Percentiles rank a stretch among this genome's conserved stretches.
Conservation (phyloP, 2,888 invertebrate genomes). For the Athalia cordata region DNA sequence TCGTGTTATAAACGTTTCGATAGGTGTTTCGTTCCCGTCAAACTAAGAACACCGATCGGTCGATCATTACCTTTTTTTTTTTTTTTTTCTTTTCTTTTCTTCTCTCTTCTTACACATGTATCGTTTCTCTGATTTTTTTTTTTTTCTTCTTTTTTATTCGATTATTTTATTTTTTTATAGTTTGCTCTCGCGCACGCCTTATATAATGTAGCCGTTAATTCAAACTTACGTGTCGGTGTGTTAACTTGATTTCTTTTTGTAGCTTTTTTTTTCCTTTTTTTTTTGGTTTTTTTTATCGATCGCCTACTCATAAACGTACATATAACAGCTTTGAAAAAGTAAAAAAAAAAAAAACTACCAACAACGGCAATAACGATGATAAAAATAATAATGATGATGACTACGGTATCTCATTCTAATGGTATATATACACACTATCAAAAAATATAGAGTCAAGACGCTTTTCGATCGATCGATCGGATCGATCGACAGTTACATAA, state of each 20-base stretch:
- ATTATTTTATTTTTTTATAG: no score
- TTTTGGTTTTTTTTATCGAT: no score
- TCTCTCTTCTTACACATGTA: neutral
- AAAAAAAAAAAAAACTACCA: slow-evolving; percentile 1
- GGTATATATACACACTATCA: slow-evolving; percentile 4
- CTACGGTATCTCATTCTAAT: no score
- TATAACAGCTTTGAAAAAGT: neutral
- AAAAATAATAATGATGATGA: neutral
- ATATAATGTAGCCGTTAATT: slow-evolving; percentile 61
- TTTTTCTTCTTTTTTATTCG: no score
- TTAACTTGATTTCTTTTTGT: slow-evolving; percentile 51
- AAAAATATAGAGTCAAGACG: neutral
- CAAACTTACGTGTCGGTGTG: slow-evolving; percentile 60
- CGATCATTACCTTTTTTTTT: slow-evolving; percentile 14
- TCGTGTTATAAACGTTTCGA: neutral
- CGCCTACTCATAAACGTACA: slow-evolving; percentile 12
- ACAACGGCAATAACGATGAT: slow-evolving; percentile 1
- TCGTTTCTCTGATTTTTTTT: neutral
- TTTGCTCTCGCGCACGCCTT: neutral
- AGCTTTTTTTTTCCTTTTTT: slow-evolving; percentile 12
- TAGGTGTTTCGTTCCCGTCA: slow-evolving; percentile 16
- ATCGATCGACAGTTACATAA: slow-evolving; percentile 32
- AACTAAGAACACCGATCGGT: slow-evolving; percentile 10
- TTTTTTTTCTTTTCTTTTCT: neutral
- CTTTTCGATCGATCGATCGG: neutral